Base-by-base conservation (phyloP, 2,888 invertebrate species). In the Lasiommata megera region DNA sequence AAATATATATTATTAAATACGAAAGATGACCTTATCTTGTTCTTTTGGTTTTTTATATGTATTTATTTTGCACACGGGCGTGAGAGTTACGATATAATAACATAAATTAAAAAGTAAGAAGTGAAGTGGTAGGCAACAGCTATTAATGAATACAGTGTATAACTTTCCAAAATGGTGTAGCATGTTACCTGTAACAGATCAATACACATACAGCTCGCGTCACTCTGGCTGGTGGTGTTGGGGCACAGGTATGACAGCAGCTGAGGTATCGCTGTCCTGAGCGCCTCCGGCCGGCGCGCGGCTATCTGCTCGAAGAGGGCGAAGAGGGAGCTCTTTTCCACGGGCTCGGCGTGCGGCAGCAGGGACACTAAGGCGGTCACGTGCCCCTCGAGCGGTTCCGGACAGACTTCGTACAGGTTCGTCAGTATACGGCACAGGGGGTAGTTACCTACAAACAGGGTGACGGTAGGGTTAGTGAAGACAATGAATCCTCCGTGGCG, bases 371-470 rank as follows among this genome's bases (percentile, higher is more conserved):
- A 88, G 1, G 96, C 94, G 79, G 96, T 93, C 1, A 96, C 94
- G 82, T 97, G 96, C 6, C 95, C 96, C 68, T 97, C 95, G 17
- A 98, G 93, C 0, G 96, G 95, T 70, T 96, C 96, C 1, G 95
- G 95, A 46, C 97, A 96, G 16, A 97, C 96, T 71, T 95, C 94
- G 80, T 98, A 98, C 37, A 98, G 94, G 84, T 97, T 97, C 0
- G 97, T 97, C 62, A 98, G 92, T 37, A 98, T 97, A 50, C 97
- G 93, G 63, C 97, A 95, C 17, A 98, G 88, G 0, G 96, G 94
- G 81, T 96, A 97, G 87, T 98, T 98, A 53, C 97, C 97, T 96
- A 79, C 36, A 89, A 83, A 57, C 12, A 43, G 0, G 11, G 9
- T 7, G 9, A 9, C 1, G 8, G n/a, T n/a, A n/a, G n/a, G n/a